Percentiles rank a stretch among this genome's conserved stretches.
Conservation (phyloP, 2,797 vertebrate genomes). For the Todus mexicanus region DNA sequence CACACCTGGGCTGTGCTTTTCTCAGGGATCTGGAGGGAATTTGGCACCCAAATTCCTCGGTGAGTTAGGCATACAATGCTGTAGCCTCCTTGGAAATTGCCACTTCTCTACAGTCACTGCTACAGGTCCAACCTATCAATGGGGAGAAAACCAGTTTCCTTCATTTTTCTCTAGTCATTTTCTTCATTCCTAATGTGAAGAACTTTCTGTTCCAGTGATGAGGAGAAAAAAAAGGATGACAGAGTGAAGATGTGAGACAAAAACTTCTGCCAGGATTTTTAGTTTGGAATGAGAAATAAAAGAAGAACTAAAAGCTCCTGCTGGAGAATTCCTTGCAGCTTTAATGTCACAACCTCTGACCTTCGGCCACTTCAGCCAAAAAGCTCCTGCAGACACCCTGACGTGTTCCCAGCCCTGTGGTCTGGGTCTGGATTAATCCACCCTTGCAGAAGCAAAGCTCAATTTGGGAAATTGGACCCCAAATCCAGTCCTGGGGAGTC, state of each 20-base stretch:
- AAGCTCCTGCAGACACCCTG: neutral
- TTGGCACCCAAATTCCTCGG: neutral
- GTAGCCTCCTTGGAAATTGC: neutral
- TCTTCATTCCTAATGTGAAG: neutral
- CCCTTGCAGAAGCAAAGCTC: neutral
- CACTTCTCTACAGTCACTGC: neutral
- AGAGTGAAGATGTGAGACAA: neutral
- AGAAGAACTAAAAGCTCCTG: neutral
- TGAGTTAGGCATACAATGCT: neutral
- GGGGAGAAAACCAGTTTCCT: neutral
- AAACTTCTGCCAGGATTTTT: neutral
- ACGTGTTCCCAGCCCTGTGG: neutral
- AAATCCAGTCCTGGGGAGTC: neutral
- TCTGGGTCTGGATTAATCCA: neutral
- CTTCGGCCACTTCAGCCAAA: neutral
- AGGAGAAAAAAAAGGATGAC: neutral
- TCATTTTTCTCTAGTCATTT: neutral
- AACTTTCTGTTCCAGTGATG: neutral
- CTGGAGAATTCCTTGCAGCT: neutral
- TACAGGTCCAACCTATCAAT: neutral
- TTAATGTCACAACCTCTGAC: neutral
- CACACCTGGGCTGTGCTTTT: neutral
- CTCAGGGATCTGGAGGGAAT: neutral
- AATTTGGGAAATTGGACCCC: neutral
- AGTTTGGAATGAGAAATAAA: neutral